phyloP scores from a whole-genome alignment of 1,140 invertebrate species.

The Drosophila takahashii region DNA sequence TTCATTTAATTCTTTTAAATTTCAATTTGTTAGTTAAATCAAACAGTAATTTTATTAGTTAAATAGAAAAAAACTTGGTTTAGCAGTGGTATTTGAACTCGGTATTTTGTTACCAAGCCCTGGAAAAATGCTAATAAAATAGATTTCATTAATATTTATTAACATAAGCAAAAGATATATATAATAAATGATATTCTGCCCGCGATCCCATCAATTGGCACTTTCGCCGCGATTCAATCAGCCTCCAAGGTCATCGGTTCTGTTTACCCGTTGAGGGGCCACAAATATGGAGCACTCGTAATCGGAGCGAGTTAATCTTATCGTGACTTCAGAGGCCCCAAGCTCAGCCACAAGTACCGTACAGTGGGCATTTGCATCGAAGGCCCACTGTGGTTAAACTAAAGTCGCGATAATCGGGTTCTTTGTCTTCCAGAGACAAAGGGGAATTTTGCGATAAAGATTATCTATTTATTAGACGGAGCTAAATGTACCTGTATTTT shows the following conservation, averaged over 20 bases:
- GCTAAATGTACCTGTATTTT: too few relatives aligned
- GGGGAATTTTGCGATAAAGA: neutral
- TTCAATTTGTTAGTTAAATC: too few relatives aligned
- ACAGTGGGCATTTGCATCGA: constrained; percentile 12
- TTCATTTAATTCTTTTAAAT: too few relatives aligned
- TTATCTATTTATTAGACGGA: too few relatives aligned
- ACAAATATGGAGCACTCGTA: constrained; percentile 39
- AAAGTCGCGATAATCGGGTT: neutral
- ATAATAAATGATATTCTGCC: neutral
- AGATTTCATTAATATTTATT: too few relatives aligned
- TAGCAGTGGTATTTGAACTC: too few relatives aligned
- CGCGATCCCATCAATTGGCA: constrained; percentile 5
- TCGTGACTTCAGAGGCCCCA: constrained; percentile 39
- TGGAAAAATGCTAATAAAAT: too few relatives aligned
- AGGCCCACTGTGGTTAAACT: neutral
- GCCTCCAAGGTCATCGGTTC: constrained; percentile 51
- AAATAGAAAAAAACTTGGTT: too few relatives aligned
- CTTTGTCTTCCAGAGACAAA: neutral
- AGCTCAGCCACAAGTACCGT: constrained; percentile 21
- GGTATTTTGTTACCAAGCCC: too few relatives aligned
- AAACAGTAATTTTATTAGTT: too few relatives aligned
- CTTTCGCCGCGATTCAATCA: constrained; percentile 47
- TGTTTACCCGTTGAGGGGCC: constrained; percentile 27
- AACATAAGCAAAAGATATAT: too few relatives aligned
- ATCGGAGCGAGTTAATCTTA: constrained; percentile 47